Conservation (phyloP, 2,888 invertebrate species). For the Dicyrtomina minuta region DNA sequence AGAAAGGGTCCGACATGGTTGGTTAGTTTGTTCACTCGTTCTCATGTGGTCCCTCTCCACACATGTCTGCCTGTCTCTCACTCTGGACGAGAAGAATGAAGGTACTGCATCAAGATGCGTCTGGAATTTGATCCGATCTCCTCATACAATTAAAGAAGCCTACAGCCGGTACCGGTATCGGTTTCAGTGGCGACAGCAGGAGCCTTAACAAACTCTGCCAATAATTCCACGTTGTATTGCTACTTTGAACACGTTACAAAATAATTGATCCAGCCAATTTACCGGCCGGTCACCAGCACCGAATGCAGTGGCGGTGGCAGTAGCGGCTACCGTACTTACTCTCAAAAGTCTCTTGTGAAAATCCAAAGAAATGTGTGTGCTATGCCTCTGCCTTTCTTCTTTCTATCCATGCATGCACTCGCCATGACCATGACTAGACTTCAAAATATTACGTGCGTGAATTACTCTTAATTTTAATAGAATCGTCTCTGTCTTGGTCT, state of each 20-base stretch:
- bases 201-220: too few relatives aligned
- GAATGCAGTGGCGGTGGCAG: too few relatives aligned
- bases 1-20: not conserved
- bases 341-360: not conserved
- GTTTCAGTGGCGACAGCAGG: too few relatives aligned
- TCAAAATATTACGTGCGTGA: not conserved
- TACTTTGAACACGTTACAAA: slow-evolving; percentile 7
- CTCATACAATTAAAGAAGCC: too few relatives aligned
- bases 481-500: too few relatives aligned
- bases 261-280: not conserved
- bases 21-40: not conserved
- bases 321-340: not conserved
- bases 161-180: too few relatives aligned
- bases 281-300: slow-evolving; percentile 8
- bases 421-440: not conserved
- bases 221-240: not conserved
- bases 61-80: too few relatives aligned
- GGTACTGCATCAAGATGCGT: too few relatives aligned
- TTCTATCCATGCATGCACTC: not conserved
- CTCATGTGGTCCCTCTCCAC: not conserved
- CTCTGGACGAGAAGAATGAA: too few relatives aligned
- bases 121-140: too few relatives aligned
- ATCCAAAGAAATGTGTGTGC: not conserved
- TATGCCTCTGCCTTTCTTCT: not conserved
- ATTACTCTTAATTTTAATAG: not conserved